Evolutionary conservation across 2,113 vertebrate genomes (phyloP), one percentile per base, ranked within the genome.

Genomic region (Apeltes quadracus): DNA sequence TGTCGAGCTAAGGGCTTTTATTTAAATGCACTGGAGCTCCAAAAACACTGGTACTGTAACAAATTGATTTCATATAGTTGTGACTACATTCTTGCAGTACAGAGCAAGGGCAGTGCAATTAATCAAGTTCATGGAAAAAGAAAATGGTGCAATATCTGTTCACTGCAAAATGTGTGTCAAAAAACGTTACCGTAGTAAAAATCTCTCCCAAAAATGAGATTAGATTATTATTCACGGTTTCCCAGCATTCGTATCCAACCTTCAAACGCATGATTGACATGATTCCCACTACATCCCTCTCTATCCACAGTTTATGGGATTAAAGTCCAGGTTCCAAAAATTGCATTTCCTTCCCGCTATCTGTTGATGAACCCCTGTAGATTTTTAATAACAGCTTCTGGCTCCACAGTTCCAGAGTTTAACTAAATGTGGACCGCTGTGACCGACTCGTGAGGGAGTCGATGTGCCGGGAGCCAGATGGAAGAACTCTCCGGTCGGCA

Each of bases 391-490:
- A 66, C 36, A 53, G 34, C 15, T 76, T 61, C 38, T 34, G 55
- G 65, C 48, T 69, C 41, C 14, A 57, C 39, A 27, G 3, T 39
- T 54, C 29, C 22, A 58, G 55, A 62, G 43, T 64, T 25, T n/a
- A 67, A 76, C 78, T 72, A 51, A 69, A 78, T 61, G 0, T 48
- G 29, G 61, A 61, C 41, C 58, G 38, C 51, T 72, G 25, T 76
- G 79, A 65, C 44, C n/a, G 32, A 65, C 32, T 23, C 3, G 5
- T 16, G 54, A 63, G 61, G 61, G 59, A 73, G 61, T 78, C 67
- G 54, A 23, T 39, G n/a, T 75, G 73, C 61, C 62, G 56, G 41
- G 36, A 50, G 56, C 74, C 81, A 85, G 69, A 85, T 85, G 75
- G 73, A 72, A 76, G 43, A 75, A 57, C 43, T 78, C 69, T 66